phyloP scores from a whole-genome alignment of 2,888 invertebrate species.

The Isoperla grammatica region DNA sequence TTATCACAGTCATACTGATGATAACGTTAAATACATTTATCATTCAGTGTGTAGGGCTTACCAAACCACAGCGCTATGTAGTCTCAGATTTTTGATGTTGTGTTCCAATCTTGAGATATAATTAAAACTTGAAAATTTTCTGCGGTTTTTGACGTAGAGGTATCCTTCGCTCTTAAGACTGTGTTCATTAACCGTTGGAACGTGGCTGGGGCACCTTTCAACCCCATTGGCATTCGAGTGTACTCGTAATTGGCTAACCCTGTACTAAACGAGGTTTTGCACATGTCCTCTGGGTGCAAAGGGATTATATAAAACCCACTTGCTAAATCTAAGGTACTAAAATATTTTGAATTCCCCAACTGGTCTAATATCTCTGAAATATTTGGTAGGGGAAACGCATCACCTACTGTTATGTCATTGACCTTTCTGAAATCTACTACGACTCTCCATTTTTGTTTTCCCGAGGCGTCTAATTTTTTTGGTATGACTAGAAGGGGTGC shows the following conservation, averaged over 20 bases:
- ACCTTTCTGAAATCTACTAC: slow-evolving; percentile 2
- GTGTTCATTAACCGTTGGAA: slow-evolving; percentile 33
- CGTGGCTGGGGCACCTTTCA: slow-evolving; percentile 30
- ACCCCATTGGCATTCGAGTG: slow-evolving; percentile 27
- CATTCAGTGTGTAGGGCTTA: too few relatives aligned
- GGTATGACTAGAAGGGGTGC: slow-evolving; percentile 4
- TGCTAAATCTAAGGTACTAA: neutral
- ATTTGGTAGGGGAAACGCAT: neutral
- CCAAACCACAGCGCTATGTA: too few relatives aligned
- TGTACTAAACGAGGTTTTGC: slow-evolving; percentile 15
- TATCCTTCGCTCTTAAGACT: too few relatives aligned
- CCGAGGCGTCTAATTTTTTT: slow-evolving; percentile 8
- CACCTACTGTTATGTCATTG: slow-evolving; percentile 4
- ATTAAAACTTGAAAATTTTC: too few relatives aligned
- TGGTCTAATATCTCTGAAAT: slow-evolving; percentile 5
- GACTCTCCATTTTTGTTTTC: neutral
- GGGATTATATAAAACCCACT: slow-evolving; percentile 1
- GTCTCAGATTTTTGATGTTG: too few relatives aligned
- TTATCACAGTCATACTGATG: too few relatives aligned
- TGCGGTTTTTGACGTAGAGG: too few relatives aligned
- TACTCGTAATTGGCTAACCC: neutral
- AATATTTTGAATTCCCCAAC: slow-evolving; percentile 7
- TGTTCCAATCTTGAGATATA: too few relatives aligned
- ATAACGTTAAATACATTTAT: too few relatives aligned
- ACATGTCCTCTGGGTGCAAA: neutral